Evolutionary conservation across 2,113 vertebrate genomes (phyloP).

Genomic region (Chaetura pelagica): DNA sequence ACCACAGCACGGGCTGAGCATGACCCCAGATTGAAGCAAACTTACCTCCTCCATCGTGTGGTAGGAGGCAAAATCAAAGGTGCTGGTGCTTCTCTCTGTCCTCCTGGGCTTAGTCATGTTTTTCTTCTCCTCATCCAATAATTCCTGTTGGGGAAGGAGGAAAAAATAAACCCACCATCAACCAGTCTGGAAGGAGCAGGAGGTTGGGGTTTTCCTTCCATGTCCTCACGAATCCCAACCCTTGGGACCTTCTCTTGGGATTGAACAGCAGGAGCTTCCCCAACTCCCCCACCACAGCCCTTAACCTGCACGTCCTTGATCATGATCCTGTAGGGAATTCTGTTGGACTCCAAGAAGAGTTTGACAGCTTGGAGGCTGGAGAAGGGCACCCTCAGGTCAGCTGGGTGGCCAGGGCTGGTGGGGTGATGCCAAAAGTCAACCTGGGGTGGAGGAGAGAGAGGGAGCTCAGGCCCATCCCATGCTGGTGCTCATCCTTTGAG

Average conservation of each 20-base stretch:
- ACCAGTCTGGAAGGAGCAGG: not conserved
- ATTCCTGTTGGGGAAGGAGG: constrained; percentile 45
- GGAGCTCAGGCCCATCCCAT: accelerated
- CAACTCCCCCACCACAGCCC: accelerated
- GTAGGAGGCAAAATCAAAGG: constrained; percentile 83
- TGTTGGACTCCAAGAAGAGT: constrained; percentile 75
- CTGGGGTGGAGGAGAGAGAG: constrained; percentile 61
- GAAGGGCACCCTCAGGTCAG: constrained; percentile 84
- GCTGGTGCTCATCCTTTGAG: not conserved
- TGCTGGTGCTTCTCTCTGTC: constrained; percentile 71
- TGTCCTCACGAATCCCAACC: not conserved
- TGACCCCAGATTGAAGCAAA: accelerated
- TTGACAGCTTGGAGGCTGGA: constrained; percentile 77
- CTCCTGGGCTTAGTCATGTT: constrained; percentile 73
- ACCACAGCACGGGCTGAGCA: accelerated
- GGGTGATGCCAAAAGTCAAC: constrained; percentile 88
- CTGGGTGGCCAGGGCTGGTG: constrained; percentile 47
- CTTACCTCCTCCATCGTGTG: constrained; percentile 84
- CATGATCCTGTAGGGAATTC: constrained; percentile 82
- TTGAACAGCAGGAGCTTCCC: not conserved
- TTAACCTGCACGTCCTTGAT: constrained; percentile 92
- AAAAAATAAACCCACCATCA: not conserved
- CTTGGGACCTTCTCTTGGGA: not conserved
- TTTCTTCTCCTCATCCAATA: constrained; percentile 83
- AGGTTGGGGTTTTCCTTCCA: not conserved